These are phyloP conservation scores for Argyrosomus regius DNA, from an alignment of 2,797 vertebrate species.

Conservation along the genomic window DNA sequence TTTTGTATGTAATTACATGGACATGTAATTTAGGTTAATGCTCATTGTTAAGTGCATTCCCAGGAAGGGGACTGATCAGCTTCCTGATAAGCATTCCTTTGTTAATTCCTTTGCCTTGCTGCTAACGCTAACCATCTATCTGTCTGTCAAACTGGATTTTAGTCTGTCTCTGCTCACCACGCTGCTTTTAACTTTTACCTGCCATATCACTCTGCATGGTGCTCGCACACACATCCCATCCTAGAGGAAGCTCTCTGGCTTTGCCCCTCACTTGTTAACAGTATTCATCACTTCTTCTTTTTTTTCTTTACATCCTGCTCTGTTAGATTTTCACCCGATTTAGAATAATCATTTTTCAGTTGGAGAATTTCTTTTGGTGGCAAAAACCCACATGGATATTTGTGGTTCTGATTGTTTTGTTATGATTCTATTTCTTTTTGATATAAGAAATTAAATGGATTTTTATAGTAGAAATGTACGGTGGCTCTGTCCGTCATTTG, in stretches of 20 bases:
- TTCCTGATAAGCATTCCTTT: slow-evolving; percentile 74
- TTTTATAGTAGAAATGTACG: slow-evolving; percentile 91
- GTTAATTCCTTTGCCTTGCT: slow-evolving; percentile 82
- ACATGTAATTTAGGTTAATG: slow-evolving; percentile 74
- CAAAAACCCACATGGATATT: slow-evolving; percentile 81
- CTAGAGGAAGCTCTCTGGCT: slow-evolving; percentile 64
- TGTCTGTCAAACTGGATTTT: slow-evolving; percentile 65
- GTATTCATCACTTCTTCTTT: slow-evolving; percentile 69
- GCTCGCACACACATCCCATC: slow-evolving; percentile 67
- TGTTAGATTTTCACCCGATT: slow-evolving; percentile 67
- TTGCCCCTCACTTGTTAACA: slow-evolving; percentile 72
- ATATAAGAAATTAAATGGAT: slow-evolving; percentile 90
- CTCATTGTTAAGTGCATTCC: slow-evolving; percentile 75
- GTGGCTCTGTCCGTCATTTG: slow-evolving; percentile 85
- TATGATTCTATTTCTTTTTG: slow-evolving; percentile 83
- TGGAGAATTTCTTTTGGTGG: slow-evolving; percentile 78
- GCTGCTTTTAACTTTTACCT: slow-evolving; percentile 77
- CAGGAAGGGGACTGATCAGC: slow-evolving; percentile 62
- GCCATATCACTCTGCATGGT: slow-evolving; percentile 82
- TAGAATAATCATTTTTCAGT: slow-evolving; percentile 78
- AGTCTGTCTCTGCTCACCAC: slow-evolving; percentile 59
- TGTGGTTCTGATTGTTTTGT: slow-evolving; percentile 84
- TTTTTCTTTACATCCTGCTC: slow-evolving; percentile 49
- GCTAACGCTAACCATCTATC: slow-evolving; percentile 80
- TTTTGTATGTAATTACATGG: slow-evolving; percentile 71